These are phyloP conservation scores for Brachionus sp. DNA, from an alignment of 1,140 invertebrate genomes.

Conservation along the genomic window DNA sequence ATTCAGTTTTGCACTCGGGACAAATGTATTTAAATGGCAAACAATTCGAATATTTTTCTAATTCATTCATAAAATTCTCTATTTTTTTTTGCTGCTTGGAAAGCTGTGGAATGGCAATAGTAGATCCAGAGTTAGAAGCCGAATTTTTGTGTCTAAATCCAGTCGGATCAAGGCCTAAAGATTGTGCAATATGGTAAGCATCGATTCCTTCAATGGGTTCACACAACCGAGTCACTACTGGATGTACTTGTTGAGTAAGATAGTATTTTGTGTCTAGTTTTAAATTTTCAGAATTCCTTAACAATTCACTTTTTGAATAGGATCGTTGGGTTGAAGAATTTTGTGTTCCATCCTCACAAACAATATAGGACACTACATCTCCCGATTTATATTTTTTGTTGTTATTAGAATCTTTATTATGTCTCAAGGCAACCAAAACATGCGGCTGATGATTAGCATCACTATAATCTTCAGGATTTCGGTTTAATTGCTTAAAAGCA, in stretches of 20 bases:
- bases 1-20: constrained; percentile 30
- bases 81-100: constrained; percentile 42
- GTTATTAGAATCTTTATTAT: constrained; percentile 66
- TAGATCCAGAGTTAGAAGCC: not conserved
- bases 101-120: constrained; percentile 13
- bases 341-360: constrained; percentile 72
- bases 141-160: constrained; percentile 32
- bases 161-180: constrained; percentile 66
- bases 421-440: constrained; percentile 81
- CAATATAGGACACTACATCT: constrained; percentile 90
- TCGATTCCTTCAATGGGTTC: constrained; percentile 92
- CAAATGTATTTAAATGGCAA: constrained; percentile 25
- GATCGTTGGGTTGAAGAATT: constrained; percentile 81
- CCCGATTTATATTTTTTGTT: constrained; percentile 77
- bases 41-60: constrained; percentile 29
- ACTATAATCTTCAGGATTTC: constrained; percentile 85
- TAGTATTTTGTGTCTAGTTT: constrained; percentile 60
- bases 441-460: constrained; percentile 81
- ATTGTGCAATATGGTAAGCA: constrained; percentile 78
- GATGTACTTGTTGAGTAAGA: constrained; percentile 70
- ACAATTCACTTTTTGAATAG: constrained; percentile 56
- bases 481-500: constrained; percentile 74
- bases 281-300: constrained; percentile 1
- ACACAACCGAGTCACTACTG: constrained; percentile 85
- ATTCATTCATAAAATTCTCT: constrained; percentile 34